Percentiles rank a stretch among this genome's conserved stretches.
phyloP scores from a whole-genome alignment of 2,113 vertebrate genomes.

The Crypturellus undulatus region DNA sequence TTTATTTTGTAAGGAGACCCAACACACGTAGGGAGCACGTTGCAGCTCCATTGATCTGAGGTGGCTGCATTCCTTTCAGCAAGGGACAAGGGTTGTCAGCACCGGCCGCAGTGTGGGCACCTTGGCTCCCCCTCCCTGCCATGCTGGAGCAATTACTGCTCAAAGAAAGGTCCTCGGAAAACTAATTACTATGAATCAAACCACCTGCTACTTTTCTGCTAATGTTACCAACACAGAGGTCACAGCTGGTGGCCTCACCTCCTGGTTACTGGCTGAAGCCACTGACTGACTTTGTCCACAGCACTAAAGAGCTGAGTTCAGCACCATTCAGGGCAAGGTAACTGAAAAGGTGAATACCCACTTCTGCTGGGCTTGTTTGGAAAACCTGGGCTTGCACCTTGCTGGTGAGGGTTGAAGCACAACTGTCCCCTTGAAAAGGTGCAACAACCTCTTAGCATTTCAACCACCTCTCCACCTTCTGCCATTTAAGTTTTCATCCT shows the following conservation, averaged over 20 bases:
- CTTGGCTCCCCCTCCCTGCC: neutral
- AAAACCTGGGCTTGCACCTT: neutral
- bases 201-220: neutral
- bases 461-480: neutral
- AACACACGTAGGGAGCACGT: neutral
- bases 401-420: neutral
- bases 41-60: rapidly evolving
- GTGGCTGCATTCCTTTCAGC: rapidly evolving
- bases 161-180: neutral
- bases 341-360: neutral
- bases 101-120: rapidly evolving
- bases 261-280: neutral
- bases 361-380: neutral
- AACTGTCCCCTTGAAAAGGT: neutral
- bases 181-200: neutral
- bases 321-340: neutral
- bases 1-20: neutral
- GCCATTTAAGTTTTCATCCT: neutral
- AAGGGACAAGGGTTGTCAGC: rapidly evolving
- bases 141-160: rapidly evolving
- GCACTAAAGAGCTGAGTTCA: neutral
- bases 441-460: neutral
- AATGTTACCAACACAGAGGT: rapidly evolving
- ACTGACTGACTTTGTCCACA: rapidly evolving
- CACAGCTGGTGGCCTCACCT: rapidly evolving